Conservation (phyloP, 2,888 invertebrate species). For the Eupithecia inturbata region DNA sequence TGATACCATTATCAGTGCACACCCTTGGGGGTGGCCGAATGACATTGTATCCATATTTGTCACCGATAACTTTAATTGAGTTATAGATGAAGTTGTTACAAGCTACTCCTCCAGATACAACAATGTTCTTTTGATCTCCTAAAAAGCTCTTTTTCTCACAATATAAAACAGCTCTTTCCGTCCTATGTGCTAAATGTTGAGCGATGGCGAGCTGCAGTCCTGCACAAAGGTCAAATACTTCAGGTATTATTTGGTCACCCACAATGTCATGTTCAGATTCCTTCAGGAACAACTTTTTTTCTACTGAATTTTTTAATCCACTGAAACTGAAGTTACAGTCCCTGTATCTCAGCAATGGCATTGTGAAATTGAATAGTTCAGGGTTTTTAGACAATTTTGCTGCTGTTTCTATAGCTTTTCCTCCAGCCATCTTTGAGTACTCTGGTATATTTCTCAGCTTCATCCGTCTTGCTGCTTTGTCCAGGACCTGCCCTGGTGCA, state of each 20-base stretch:
- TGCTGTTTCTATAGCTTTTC: conserved; percentile 92
- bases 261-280: conserved; percentile 84
- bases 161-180: conserved; percentile 93
- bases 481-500: conserved; percentile 96
- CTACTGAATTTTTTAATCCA: conserved; percentile 88
- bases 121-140: conserved; percentile 83
- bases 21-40: conserved; percentile 91
- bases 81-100: conserved; percentile 92
- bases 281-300: conserved; percentile 80
- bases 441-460: conserved; percentile 91
- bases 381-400: conserved; percentile 88
- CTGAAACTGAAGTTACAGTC: conserved; percentile 97
- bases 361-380: conserved; percentile 86
- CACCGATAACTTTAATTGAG: conserved; percentile 87
- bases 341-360: conserved; percentile 85
- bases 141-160: conserved; percentile 85
- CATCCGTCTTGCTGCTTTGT: conserved; percentile 94
- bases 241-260: conserved; percentile 89
- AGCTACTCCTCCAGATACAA: conserved; percentile 98
- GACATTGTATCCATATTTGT: conserved; percentile 86
- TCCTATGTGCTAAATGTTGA: conserved; percentile 91
- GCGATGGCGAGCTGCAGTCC: conserved; percentile 90
- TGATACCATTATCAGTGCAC: conserved; percentile 99
- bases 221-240: conserved; percentile 93
- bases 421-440: conserved; percentile 90